Conservation (phyloP, 2,797 vertebrate genomes). For the Sciaenops ocellatus region DNA sequence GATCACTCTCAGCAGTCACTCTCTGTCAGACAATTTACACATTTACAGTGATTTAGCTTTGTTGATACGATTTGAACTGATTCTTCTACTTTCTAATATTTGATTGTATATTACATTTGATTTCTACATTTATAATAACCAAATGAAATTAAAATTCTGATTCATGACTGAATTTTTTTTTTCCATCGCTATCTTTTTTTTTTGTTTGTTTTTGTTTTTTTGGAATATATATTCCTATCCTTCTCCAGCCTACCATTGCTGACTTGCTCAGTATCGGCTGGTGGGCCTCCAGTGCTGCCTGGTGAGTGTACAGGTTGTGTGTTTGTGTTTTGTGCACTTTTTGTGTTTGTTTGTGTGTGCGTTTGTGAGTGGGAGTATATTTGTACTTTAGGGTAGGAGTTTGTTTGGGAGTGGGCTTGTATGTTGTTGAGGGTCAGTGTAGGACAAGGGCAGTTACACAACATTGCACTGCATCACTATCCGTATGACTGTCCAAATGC, state of each 20-base stretch:
- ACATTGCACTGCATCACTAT: constrained; percentile 37
- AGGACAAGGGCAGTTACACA: constrained; percentile 56
- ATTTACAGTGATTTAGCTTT: background rate
- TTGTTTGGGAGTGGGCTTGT: constrained; percentile 40
- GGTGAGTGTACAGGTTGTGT: constrained; percentile 85
- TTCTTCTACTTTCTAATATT: background rate
- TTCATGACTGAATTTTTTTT: background rate
- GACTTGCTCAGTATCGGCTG: constrained; percentile 95
- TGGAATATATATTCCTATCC: constrained; percentile 1
- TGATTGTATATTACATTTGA: background rate
- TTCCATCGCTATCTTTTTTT: background rate
- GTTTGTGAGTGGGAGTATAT: constrained; percentile 48
- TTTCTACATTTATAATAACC: background rate
- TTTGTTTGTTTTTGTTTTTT: background rate
- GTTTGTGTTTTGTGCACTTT: background rate
- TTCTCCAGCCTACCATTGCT: constrained; percentile 91
- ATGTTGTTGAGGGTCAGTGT: constrained; percentile 45
- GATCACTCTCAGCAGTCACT: background rate
- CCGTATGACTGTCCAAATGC: constrained; percentile 36
- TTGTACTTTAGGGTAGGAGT: constrained; percentile 48
- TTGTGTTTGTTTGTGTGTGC: constrained; percentile 14
- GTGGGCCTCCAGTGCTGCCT: constrained; percentile 96
- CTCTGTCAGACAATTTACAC: background rate
- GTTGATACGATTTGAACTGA: background rate
- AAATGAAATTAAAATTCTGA: background rate